Base-by-base conservation (phyloP, 1,140 invertebrate species). In the Tenebrio molitor region DNA sequence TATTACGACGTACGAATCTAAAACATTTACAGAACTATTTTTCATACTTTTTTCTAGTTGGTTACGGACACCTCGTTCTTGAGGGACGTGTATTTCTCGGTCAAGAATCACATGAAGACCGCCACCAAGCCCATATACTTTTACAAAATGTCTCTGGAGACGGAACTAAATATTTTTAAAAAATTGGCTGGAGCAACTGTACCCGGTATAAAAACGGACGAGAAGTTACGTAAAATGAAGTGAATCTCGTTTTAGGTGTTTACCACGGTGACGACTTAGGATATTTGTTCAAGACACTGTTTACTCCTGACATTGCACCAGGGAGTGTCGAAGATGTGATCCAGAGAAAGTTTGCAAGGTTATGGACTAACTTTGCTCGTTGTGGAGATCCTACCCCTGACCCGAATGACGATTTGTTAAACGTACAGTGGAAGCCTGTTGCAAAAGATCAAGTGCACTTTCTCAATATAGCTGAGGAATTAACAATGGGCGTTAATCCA, bases 221-320 rank as follows among this genome's bases (percentile, higher is more conserved):
- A n/a, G n/a, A n/a, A n/a, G n/a, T n/a, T n/a, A n/a, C n/a, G n/a
- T n/a, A n/a, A n/a, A n/a, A n/a, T n/a, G n/a, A n/a, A n/a, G n/a
- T n/a, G n/a, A 69, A 25, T 25, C 14, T 2, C 23, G 34, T 84
- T 34, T 76, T 82, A 73, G 89, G 89, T 0, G 86, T 85, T 0
- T 85, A 84, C 75, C 89, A 90, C 74, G 86, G 83, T 0, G 89
- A 90, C 71, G 89, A 90, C 71, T 50, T 89, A 1, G 86, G 85
- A 71, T 90, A 39, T 0, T 39, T 39, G n/a, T 90, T 89, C 74
- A 82, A 84, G 71, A 85, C 80, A 64, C 77, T 77, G 70, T 72
- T 86, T 17, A 83, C 82, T 7, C 75, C 78, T 23, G 84, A 84
- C 4, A 25, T 70, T 15, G 10, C 16, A 7, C 62, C 62, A 19